Conservation (phyloP, 2,113 vertebrate genomes). For the Sebastes fasciatus region DNA sequence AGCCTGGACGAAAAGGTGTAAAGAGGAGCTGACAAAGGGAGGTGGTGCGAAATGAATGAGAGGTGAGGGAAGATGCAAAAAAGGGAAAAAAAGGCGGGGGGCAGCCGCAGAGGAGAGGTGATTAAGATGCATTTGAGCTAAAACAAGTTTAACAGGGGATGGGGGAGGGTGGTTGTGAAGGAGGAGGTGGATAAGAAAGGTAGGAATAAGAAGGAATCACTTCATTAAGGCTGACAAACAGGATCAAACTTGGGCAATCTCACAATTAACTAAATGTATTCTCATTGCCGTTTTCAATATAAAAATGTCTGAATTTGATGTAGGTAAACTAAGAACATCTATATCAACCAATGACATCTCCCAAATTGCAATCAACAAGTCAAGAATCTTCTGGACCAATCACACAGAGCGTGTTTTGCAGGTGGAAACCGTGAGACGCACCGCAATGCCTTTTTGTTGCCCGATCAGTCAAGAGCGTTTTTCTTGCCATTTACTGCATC, state of each 20-base stretch:
- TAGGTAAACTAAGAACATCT: not conserved
- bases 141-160: conserved; percentile 68
- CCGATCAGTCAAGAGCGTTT: too few relatives aligned
- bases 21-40: conserved; percentile 57
- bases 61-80: conserved; percentile 3
- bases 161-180: not conserved
- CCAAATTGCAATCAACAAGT: not conserved
- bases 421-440: too few relatives aligned
- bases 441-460: too few relatives aligned
- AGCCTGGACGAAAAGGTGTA: conserved; percentile 72
- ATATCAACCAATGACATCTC: not conserved
- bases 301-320: not conserved
- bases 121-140: conserved; percentile 74
- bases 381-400: not conserved
- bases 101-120: conserved; percentile 48
- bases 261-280: too few relatives aligned
- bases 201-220: conserved; percentile 48
- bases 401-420: too few relatives aligned
- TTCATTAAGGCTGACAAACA: conserved; percentile 18
- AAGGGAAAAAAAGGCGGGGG: not conserved
- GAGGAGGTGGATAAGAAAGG: conserved; percentile 16
- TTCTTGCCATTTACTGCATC: too few relatives aligned
- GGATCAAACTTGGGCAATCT: not conserved
- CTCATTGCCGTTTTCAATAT: too few relatives aligned
- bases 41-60: conserved; percentile 55